Conservation (phyloP, 2,888 invertebrate genomes). For the Ptychoptera contaminata region DNA sequence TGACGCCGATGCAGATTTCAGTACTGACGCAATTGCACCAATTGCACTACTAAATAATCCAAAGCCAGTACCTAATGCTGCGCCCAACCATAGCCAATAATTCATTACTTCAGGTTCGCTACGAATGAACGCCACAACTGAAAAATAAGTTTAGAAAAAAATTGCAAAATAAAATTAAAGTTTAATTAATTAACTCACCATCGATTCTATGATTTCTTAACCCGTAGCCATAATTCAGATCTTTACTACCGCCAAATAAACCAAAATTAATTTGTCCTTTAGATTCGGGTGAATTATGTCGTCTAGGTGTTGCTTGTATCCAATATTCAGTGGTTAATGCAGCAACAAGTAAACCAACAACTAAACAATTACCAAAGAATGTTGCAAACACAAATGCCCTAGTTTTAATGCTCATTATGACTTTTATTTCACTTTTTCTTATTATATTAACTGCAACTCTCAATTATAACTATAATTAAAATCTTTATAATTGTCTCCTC, state of each 20-base stretch:
- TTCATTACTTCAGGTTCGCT: slow-evolving; percentile 24
- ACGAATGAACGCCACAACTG: slow-evolving; percentile 24
- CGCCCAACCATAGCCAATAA: slow-evolving; percentile 28
- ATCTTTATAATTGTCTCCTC: too few relatives aligned
- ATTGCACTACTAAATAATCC: slow-evolving; percentile 26
- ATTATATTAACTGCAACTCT: too few relatives aligned
- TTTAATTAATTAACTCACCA: slow-evolving; percentile 40
- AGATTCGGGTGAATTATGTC: slow-evolving; percentile 29
- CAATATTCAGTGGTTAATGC: slow-evolving; percentile 65
- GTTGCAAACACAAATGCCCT: slow-evolving; percentile 58
- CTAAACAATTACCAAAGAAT: slow-evolving; percentile 55
- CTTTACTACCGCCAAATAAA: slow-evolving; percentile 71
- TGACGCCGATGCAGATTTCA: slow-evolving; percentile 28
- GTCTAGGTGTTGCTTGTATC: slow-evolving; percentile 51
- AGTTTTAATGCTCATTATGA: slow-evolving; percentile 44
- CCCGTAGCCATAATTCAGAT: slow-evolving; percentile 67
- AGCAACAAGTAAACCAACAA: slow-evolving; percentile 53
- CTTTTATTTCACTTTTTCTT: too few relatives aligned
- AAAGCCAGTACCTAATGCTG: slow-evolving; percentile 28
- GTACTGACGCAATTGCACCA: slow-evolving; percentile 27
- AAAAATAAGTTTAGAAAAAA: slow-evolving; percentile 6
- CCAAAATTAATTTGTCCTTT: slow-evolving; percentile 71
- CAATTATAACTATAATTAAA: too few relatives aligned
- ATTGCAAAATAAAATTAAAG: background rate
- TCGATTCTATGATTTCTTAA: slow-evolving; percentile 59